These are phyloP conservation scores for Thecophora atra DNA, from an alignment of 2,888 invertebrate species.

Conservation along the genomic window DNA sequence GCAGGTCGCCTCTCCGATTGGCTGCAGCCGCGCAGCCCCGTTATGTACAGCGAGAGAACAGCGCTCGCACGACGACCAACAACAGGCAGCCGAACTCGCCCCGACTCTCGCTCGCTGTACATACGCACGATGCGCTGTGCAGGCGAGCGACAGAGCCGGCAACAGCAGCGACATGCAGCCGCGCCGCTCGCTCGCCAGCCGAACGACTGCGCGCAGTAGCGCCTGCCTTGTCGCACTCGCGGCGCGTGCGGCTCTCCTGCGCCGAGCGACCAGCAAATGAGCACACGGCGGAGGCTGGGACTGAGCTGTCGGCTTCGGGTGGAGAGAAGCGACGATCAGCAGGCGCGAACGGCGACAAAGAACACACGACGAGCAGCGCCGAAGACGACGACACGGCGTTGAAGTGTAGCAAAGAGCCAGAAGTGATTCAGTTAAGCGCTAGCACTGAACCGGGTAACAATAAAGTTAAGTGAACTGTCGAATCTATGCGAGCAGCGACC, in stretches of 20 bases:
- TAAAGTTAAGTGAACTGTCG: slow-evolving; percentile 45
- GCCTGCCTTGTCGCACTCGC: neutral
- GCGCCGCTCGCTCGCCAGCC: too few relatives aligned
- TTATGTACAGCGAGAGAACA: slow-evolving; percentile 34
- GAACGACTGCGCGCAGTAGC: neutral
- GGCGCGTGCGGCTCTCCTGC: neutral
- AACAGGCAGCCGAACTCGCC: too few relatives aligned
- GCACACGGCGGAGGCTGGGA: slow-evolving; percentile 36
- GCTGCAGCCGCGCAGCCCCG: slow-evolving; percentile 21
- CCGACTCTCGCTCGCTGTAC: too few relatives aligned
- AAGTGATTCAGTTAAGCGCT: slow-evolving; percentile 65
- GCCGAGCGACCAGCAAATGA: slow-evolving; percentile 18
- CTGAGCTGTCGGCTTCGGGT: slow-evolving; percentile 20
- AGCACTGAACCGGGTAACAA: slow-evolving; percentile 67
- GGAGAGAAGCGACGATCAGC: slow-evolving; percentile 31
- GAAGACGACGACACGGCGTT: slow-evolving; percentile 49
- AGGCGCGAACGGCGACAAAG: slow-evolving; percentile 39
- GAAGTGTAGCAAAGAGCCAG: slow-evolving; percentile 61
- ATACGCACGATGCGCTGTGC: neutral
- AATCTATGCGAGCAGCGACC: slow-evolving; percentile 11
- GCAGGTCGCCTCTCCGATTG: slow-evolving; percentile 24
- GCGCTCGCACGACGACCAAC: neutral
- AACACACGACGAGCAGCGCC: slow-evolving; percentile 43
- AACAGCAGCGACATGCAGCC: neutral
- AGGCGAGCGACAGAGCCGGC: neutral